Evolutionary conservation across 2,888 invertebrate genomes (phyloP).

Genomic region (Drosophila prolongata): DNA sequence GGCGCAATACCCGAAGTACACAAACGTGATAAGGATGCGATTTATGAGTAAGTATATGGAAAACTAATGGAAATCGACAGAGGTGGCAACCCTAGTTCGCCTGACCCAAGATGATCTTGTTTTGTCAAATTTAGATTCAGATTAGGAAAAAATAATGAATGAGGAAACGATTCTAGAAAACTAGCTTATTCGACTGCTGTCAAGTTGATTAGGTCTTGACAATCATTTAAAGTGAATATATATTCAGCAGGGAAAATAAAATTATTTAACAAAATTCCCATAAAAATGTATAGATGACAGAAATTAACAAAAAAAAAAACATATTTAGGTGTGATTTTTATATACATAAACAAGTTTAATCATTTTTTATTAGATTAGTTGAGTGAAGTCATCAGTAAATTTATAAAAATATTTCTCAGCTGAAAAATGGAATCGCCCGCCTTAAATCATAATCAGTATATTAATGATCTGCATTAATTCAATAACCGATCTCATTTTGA

Average conservation of each 20-base stretch:
- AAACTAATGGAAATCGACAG: constrained; percentile 2
- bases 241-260: not conserved
- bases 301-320: not conserved
- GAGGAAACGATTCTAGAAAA: constrained; percentile 2
- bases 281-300: not conserved
- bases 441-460: too few relatives aligned
- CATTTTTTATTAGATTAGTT: not conserved
- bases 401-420: not conserved
- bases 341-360: not conserved
- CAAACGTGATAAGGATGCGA: constrained; percentile 99
- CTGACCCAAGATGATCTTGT: constrained; percentile 25
- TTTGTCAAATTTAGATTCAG: not conserved
- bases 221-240: constrained; percentile 1
- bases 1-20: constrained; percentile 95
- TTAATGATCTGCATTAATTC: not conserved
- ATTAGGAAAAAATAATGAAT: constrained; percentile 4
- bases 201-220: constrained; percentile 13
- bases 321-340: not conserved
- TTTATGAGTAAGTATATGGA: constrained; percentile 96
- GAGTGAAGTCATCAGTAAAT: not conserved
- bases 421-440: not conserved
- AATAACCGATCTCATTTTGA: not conserved
- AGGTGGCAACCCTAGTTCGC: not conserved
- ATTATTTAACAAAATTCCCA: not conserved
- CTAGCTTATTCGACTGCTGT: constrained; percentile 5